phyloP scores from a whole-genome alignment of 2,888 invertebrate species.

The Masnerella sp. region DNA sequence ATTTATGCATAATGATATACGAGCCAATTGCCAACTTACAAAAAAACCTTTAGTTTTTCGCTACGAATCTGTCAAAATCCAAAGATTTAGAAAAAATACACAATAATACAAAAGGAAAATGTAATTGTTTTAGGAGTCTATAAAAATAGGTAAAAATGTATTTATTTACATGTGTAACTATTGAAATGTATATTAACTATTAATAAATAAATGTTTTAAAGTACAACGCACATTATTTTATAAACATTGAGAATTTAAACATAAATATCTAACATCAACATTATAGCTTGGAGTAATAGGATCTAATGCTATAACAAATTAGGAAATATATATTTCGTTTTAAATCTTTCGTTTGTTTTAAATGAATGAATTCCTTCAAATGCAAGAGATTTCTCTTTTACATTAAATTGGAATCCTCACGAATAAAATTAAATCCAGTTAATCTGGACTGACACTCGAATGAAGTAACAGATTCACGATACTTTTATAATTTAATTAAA shows the following conservation, averaged over 20 bases:
- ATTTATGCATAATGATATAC: neutral
- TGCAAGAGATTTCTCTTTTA: slow-evolving; percentile 10
- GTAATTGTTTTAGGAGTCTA: neutral
- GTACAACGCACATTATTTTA: neutral
- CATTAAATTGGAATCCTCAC: slow-evolving; percentile 1
- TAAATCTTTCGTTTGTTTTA: neutral
- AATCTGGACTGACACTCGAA: slow-evolving; percentile 4
- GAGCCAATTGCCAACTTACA: neutral
- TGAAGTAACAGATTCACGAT: too few species aligned
- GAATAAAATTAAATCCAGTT: slow-evolving; percentile 14
- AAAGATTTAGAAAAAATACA: too few species aligned
- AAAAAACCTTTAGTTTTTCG: slow-evolving; percentile 19
- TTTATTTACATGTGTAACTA: too few species aligned
- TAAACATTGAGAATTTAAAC: neutral
- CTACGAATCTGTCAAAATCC: slow-evolving; percentile 41
- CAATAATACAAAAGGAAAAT: neutral
- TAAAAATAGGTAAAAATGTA: neutral
- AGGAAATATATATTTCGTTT: neutral
- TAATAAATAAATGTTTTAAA: too few species aligned
- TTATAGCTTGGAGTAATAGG: too few species aligned
- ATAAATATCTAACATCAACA: too few species aligned
- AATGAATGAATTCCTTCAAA: slow-evolving; percentile 1
- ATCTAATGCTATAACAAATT: neutral
- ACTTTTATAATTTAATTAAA: too few species aligned
- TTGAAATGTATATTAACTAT: too few species aligned